phyloP scores from a whole-genome alignment of 2,113 vertebrate genomes.

The Pollachius pollachius region DNA sequence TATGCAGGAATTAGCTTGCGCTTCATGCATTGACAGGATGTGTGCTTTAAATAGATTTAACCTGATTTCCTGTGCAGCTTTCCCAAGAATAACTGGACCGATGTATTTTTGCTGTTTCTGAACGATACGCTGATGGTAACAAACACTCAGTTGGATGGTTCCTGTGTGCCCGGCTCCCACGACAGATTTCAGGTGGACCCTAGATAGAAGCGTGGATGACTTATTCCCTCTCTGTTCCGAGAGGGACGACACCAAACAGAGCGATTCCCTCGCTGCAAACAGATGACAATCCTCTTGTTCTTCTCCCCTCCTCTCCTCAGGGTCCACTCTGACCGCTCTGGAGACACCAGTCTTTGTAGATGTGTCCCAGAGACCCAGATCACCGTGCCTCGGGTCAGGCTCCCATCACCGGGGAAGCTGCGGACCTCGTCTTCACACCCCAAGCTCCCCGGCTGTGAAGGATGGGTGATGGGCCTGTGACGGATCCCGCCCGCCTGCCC shows the following conservation, averaged over 20 bases:
- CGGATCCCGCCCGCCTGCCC: constrained; percentile 71
- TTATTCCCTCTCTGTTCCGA: no score
- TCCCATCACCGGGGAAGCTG: background rate
- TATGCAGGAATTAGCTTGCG: constrained; percentile 27
- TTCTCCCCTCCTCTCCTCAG: constrained; percentile 33
- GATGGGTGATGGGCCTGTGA: constrained; percentile 90
- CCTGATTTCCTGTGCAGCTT: background rate
- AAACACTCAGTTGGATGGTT: no score
- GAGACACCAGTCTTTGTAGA: background rate
- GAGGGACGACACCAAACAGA: no score
- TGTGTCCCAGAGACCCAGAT: background rate
- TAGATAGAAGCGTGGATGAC: no score
- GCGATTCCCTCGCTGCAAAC: no score
- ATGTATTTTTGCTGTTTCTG: no score
- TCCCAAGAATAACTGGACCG: background rate
- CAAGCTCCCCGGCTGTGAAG: constrained; percentile 77
- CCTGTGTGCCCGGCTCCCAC: no score
- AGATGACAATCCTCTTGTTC: constrained; percentile 9
- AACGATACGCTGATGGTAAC: no score
- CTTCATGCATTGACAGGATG: constrained; percentile 39
- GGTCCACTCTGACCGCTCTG: constrained; percentile 7
- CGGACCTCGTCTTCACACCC: constrained; percentile 41
- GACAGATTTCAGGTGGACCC: no score
- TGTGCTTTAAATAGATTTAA: constrained; percentile 28
- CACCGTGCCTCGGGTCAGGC: background rate